Base-by-base conservation (phyloP, 2,888 invertebrate genomes). In the Oscheius sp. region DNA sequence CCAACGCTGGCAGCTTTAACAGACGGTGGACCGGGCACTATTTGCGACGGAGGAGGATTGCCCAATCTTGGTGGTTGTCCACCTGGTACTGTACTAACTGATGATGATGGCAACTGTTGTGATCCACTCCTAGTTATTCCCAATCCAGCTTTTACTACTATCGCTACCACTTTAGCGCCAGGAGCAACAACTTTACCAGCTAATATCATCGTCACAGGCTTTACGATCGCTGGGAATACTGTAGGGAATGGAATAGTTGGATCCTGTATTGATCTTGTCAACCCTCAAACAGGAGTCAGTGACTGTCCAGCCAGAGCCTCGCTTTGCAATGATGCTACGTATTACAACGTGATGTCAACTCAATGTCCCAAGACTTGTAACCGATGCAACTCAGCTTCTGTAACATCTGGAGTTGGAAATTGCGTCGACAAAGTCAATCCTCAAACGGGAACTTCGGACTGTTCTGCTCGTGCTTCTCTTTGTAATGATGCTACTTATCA, bases 231-330 rank as follows among this genome's bases (percentile, higher is more conserved):
- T 52, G 52, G 52, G n/a, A 33, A 31, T 55, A 55, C 34, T 17
- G 37, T n/a, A 15, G 33, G 20, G 20, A 46, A 37, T 37, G 8
- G 37, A 37, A 37, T 50, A 25, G 23, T 25, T 50, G 2, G 23
- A 46, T 20, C 17, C 5, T 50, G 17, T 17, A 70, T 55, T 12
- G 75, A 75, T 45, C 68, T 48, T 27, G 12, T 66, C n/a, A 75
- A 75, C 23, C 75, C 72, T 25, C 57, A 55, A 0, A 75, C 75
- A 17, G 55, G 55, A 17, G 34, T 55, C 12, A 34, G 34, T 33
- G 55, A 55, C 34, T 55, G 55, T 20, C 33, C 55, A 12, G 1
- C 17, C 6, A 23, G 46, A 12, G 17, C 29, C 1, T 25, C 15
- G 10, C 29, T 46, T 12, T 63, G 63, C 33, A 23, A 63, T 5